Evolutionary conservation across 1,140 invertebrate species (phyloP).

Genomic region (Zaprionus camerounensis): DNA sequence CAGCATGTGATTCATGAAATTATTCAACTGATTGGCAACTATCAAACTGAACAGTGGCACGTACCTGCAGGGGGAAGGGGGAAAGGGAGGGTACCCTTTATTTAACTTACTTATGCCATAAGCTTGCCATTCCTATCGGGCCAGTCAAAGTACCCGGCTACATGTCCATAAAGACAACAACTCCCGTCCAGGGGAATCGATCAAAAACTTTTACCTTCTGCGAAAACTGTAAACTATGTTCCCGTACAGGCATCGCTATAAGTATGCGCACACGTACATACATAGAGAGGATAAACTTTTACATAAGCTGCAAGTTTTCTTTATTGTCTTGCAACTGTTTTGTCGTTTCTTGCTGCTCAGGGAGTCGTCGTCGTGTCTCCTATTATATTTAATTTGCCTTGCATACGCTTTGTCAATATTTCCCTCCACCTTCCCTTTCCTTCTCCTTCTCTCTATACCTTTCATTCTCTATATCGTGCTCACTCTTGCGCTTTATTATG

Average conservation of each 20-base stretch:
- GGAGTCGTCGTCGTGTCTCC: slow-evolving; percentile 26
- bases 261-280: slow-evolving; percentile 28
- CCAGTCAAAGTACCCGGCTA: slow-evolving; percentile 19
- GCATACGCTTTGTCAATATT: slow-evolving; percentile 79
- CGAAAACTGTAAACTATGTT: slow-evolving; percentile 24
- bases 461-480: background rate
- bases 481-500: background rate
- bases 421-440: slow-evolving; percentile 25
- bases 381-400: slow-evolving; percentile 78
- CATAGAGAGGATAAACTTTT: slow-evolving; percentile 46
- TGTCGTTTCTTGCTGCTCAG: slow-evolving; percentile 8
- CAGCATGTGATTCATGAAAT: background rate
- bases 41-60: background rate
- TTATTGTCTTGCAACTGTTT: slow-evolving; percentile 55
- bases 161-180: slow-evolving; percentile 60
- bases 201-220: slow-evolving; percentile 50
- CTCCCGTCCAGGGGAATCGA: slow-evolving; percentile 54
- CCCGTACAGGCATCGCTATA: slow-evolving; percentile 2
- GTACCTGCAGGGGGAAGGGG: no score
- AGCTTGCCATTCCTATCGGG: background rate
- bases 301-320: slow-evolving; percentile 64
- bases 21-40: background rate
- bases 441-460: background rate
- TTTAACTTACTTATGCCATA: background rate
- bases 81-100: background rate